Percentiles rank a stretch among this genome's conserved stretches.
Evolutionary conservation across 1,140 invertebrate genomes (phyloP).

Genomic region (Rhagoletis zephyria): DNA sequence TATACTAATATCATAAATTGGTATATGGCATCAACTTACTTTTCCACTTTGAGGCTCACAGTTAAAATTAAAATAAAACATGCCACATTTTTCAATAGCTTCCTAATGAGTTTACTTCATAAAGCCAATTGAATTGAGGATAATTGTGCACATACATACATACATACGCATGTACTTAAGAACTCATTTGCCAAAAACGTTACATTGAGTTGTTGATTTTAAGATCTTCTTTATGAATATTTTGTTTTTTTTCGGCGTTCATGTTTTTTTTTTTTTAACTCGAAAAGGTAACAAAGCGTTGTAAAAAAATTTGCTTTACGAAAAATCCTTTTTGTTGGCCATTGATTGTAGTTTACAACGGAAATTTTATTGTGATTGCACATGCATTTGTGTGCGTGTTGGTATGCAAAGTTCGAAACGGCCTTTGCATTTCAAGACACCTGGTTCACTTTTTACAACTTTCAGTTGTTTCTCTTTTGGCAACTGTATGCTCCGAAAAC

Average conservation of each 20-base stretch:
- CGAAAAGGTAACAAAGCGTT: background rate
- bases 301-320: background rate
- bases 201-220: background rate
- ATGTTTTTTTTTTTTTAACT: background rate
- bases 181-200: background rate
- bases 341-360: background rate
- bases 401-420: background rate
- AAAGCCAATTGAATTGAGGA: background rate
- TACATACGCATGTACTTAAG: background rate
- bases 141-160: background rate
- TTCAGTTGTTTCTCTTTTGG: background rate
- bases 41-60: too few relatives aligned
- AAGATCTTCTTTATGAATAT: background rate
- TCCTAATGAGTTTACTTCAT: background rate
- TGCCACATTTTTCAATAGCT: background rate
- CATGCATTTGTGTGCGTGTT: too few relatives aligned
- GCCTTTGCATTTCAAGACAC: background rate
- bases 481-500: conserved; percentile 18
- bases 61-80: background rate
- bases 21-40: too few relatives aligned
- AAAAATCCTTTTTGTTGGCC: background rate
- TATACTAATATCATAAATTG: too few relatives aligned
- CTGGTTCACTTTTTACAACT: background rate
- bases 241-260: too few relatives aligned
- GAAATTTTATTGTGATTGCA: background rate